Base-by-base conservation (phyloP, 2,888 invertebrate species). In the Diarsia rubi region DNA sequence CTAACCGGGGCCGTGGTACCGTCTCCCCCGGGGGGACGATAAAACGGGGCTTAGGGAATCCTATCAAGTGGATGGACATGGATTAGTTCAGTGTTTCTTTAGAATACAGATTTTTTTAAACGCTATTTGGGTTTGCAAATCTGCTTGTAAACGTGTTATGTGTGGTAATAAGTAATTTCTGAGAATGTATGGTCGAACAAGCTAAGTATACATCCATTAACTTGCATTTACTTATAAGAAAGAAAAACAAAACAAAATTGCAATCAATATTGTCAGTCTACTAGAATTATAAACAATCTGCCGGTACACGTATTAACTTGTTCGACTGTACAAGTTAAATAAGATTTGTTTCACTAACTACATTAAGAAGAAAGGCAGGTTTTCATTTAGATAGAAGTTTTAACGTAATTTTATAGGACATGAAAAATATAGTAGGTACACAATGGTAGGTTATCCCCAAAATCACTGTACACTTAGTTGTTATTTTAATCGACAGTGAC, bases 1-100 rank as follows among this genome's bases (percentile, higher is more conserved):
- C 49, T 60, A 68, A 70, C 37, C 16, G 65, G 37, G 67, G 62
- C 19, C 65, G 45, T 11, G 49, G 44, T 49, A 66, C 52, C 59
- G 16, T 31, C 45, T 54, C 81, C 44, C 69, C 24, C 5, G 63
- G 47, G 85, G 85, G 11, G 4, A 37, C 69, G 49, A 72, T 85
- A 82, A 84, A 81, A 62, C 54, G 37, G 37, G 21, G 27, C 79
- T 79, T 59, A 69, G 52, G 54, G 84, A 84, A 70, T 69, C 52
- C 52, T 69, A 84, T 84, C 59, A 72, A 84, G 71, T 60, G 47
- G 19, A 66, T 80, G 74, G 65, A 66, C 44, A 52, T 44, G 16
- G 27, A 62, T 75, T 42, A 31, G 68, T 27, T 19, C 67, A 75
- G 27, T 16, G 27, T 57, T 57, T 45, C 65, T 54, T n/a, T 68